A percentile compares a stretch with the other conserved stretches of the same genome.
These are phyloP conservation scores for Spodoptera frugiperda DNA, from an alignment of 1,140 invertebrate genomes.

Conservation along the genomic window DNA sequence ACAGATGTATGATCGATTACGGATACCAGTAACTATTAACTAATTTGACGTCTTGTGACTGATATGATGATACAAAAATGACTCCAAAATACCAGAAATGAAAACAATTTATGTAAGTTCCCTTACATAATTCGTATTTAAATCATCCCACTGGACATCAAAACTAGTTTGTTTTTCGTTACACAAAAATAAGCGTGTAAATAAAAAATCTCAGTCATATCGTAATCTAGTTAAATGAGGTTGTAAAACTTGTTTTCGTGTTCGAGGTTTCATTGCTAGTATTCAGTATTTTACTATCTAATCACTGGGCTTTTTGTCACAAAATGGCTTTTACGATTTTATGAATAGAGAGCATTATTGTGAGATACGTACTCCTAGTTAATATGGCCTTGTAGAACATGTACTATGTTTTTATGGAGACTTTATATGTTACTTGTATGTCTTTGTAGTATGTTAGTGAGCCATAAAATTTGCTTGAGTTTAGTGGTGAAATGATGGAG, in stretches of 20 bases:
- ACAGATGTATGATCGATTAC: too few species aligned
- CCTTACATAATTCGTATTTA: not conserved
- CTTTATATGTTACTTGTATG: too few species aligned
- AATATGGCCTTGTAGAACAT: not conserved
- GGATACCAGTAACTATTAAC: too few species aligned
- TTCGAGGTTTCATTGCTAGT: slow-evolving; percentile 2
- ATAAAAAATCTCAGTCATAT: slow-evolving; percentile 31
- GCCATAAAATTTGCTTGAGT: too few species aligned
- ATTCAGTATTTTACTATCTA: slow-evolving; percentile 32
- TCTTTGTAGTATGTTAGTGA: too few species aligned
- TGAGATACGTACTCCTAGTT: not conserved
- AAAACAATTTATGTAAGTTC: too few species aligned
- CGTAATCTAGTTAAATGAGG: slow-evolving; percentile 30
- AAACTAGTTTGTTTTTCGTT: slow-evolving; percentile 6
- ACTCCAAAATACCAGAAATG: too few species aligned
- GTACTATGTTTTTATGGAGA: not conserved
- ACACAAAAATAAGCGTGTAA: slow-evolving; percentile 14
- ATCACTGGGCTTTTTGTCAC: slow-evolving; percentile 11
- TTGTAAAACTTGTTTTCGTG: slow-evolving; percentile 23
- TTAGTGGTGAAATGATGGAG: too few species aligned
- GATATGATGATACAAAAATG: too few species aligned
- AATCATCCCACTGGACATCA: not conserved
- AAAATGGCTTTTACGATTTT: slow-evolving; percentile 11
- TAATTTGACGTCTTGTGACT: too few species aligned
- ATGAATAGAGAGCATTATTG: slow-evolving; percentile 2